A percentile compares a stretch with the other conserved stretches of the same genome.
These are phyloP conservation scores for Propithecus perrieri DNA, from an alignment of 2,797 vertebrate genomes.

Conservation along the genomic window DNA sequence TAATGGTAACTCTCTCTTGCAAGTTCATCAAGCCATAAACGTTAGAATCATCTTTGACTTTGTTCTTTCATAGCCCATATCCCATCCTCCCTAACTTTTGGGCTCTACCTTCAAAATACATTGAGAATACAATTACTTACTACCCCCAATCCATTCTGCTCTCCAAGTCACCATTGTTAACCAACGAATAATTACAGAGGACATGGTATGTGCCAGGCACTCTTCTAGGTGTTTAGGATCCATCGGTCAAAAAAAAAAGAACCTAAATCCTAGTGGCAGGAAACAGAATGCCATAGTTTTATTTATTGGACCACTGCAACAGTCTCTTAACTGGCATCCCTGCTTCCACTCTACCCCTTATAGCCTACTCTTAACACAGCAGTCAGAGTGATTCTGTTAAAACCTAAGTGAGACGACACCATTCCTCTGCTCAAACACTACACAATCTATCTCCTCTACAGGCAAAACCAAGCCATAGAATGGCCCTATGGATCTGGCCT, in stretches of 20 bases:
- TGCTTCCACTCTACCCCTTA: background rate
- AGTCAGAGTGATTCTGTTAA: background rate
- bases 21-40: background rate
- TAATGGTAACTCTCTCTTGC: background rate
- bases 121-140: background rate
- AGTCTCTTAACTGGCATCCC: background rate
- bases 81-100: background rate
- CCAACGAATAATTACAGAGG: background rate
- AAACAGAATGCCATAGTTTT: background rate
- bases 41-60: background rate
- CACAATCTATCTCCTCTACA: background rate
- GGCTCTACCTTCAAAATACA: background rate
- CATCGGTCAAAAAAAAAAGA: background rate
- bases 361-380: background rate
- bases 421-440: background rate
- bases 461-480: background rate
- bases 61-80: background rate
- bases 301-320: background rate
- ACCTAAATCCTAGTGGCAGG: background rate
- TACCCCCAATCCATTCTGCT: background rate
- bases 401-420: background rate
- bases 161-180: background rate
- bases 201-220: background rate
- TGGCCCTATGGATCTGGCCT: too few relatives aligned
- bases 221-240: background rate